Evolutionary conservation across 2,888 invertebrate species (phyloP), one percentile per base, ranked within the genome.

Genomic region (Thecocarcelia acutangulata): DNA sequence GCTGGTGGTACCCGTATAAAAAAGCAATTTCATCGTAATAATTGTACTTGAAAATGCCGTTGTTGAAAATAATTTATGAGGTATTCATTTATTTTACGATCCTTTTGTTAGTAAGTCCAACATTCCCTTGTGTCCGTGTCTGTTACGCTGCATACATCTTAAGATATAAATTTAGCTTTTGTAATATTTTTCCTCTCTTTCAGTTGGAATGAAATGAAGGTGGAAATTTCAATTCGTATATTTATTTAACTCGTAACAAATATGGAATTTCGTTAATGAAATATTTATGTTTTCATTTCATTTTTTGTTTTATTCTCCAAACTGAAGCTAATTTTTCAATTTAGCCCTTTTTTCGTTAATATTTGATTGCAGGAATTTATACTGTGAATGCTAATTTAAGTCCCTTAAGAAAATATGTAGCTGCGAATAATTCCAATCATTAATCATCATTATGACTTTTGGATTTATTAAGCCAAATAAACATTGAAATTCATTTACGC

Each of bases 31-130:
- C 59, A 59, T 50, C 44, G 58, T 70, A 80, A 70, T 75, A 70
- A 64, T 24, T 54, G 17, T 64, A 80, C 75, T 80, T 80, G 75
- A 72, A 58, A 52, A 70, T 70, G 59, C 66, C 66, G 28, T 80
- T 75, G 80, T 80, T 70, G 33, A 66, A 80, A 75, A 70, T 75
- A 75, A 80, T 80, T 80, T 80, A 75, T 75, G 75, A 70, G 75
- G 48, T 54, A 70, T 80, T 75, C 66, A 80, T 80, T 70, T 80
- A 75, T 75, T 75, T 80, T 75, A 80, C 52, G 69, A 70, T 70
- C 21, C 74, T 8, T 75, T 58, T 64, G 72, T 52, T 46, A 17
- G n/a, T 13, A 6, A 24, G 21, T 15, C 70, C 9, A 13, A 24
- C 48, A 46, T 21, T 33, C 21, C 46, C 6, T 37, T 12, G 61